phyloP scores from a whole-genome alignment of 2,113 vertebrate species.

The Hystrix brachyura region DNA sequence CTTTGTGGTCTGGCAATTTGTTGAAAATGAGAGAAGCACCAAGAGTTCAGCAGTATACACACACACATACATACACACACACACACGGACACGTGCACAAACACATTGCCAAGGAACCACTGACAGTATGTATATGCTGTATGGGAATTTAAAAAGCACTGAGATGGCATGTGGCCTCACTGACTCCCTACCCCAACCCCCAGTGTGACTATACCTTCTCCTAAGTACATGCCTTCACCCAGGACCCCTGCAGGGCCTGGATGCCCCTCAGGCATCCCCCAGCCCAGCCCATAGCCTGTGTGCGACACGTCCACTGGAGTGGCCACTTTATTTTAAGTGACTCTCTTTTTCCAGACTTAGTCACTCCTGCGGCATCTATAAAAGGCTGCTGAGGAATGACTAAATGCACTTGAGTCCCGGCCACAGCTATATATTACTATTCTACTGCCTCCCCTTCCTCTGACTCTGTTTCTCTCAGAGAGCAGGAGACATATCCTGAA shows the following conservation, averaged over 20 bases:
- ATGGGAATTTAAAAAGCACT: neutral
- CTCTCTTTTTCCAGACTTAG: conserved; percentile 82
- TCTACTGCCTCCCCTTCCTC: neutral
- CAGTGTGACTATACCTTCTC: accelerated
- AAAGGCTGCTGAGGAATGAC: conserved; percentile 74
- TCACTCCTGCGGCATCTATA: conserved; percentile 75
- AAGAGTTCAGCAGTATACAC: neutral
- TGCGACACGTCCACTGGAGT: conserved; percentile 37
- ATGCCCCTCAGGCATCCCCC: neutral
- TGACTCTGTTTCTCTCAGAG: neutral
- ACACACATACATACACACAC: too few species aligned
- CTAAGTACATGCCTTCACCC: neutral
- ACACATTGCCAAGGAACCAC: accelerated
- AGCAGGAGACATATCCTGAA: neutral
- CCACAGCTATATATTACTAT: conserved; percentile 63
- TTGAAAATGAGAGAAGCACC: neutral
- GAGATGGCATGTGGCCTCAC: neutral
- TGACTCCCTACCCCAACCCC: neutral
- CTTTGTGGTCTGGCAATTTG: neutral
- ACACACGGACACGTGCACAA: neutral
- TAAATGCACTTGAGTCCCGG: conserved; percentile 57
- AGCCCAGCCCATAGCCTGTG: neutral
- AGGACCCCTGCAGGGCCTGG: neutral
- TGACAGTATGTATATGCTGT: accelerated
- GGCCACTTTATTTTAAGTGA: conserved; percentile 73